A percentile compares a stretch with the other conserved stretches of the same genome.
Conservation (phyloP, 1,140 invertebrate genomes). For the Drusus annulatus region DNA sequence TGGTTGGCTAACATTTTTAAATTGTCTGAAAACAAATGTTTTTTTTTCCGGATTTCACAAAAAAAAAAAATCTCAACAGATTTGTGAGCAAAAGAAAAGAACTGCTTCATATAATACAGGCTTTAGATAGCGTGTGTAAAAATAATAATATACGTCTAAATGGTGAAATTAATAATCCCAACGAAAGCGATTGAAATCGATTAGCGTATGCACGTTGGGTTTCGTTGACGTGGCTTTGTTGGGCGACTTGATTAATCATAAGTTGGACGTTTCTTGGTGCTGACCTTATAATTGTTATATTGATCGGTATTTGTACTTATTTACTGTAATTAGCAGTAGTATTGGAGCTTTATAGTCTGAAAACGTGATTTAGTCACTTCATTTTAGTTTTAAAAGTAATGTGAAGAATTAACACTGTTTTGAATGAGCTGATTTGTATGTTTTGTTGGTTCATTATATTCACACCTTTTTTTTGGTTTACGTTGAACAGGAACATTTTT, state of each 20-base stretch:
- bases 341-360: not conserved
- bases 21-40: no score
- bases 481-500: no score
- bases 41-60: no score
- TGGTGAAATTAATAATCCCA: not conserved
- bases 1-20: no score
- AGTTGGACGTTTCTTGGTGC: constrained; percentile 5
- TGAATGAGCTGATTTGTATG: no score
- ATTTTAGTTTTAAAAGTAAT: no score
- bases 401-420: no score
- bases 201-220: not conserved
- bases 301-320: not conserved
- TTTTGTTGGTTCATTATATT: no score
- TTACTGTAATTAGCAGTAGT: not conserved
- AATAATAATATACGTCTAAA: not conserved
- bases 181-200: constrained; percentile 24
- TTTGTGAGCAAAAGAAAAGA: no score
- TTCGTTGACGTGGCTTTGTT: constrained; percentile 30
- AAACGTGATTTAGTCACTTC: not conserved
- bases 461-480: no score
- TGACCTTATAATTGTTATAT: constrained; percentile 33
- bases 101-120: not conserved
- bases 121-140: not conserved
- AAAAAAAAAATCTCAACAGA: no score
- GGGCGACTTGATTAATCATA: constrained; percentile 27